Evolutionary conservation across 2,113 vertebrate species (phyloP).

Genomic region (Charadrius vociferus): DNA sequence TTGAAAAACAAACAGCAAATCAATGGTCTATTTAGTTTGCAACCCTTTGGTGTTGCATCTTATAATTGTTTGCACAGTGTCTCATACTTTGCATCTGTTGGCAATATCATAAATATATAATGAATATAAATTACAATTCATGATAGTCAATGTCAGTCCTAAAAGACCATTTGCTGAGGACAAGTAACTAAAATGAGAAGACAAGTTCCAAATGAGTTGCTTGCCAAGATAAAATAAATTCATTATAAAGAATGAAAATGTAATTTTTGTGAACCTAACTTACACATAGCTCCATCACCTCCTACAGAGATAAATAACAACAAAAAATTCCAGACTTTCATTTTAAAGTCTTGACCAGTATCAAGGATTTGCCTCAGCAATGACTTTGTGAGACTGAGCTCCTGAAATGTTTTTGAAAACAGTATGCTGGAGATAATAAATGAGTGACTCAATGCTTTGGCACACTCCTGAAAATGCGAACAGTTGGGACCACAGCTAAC

Average conservation of each 20-base stretch:
- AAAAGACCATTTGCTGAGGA: background rate
- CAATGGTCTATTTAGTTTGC: background rate
- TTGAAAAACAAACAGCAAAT: background rate
- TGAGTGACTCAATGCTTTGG: constrained; percentile 37
- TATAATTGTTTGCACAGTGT: background rate
- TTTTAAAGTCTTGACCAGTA: background rate
- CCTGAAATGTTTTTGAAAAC: background rate
- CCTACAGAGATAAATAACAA: background rate
- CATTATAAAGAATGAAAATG: background rate
- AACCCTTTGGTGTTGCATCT: background rate
- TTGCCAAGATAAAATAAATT: background rate
- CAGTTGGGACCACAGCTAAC: constrained; percentile 46
- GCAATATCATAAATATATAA: background rate
- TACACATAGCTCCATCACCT: background rate
- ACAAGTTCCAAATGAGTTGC: background rate
- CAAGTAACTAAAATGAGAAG: background rate
- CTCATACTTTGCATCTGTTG: background rate
- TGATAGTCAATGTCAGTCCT: background rate
- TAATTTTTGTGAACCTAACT: background rate
- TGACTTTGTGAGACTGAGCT: background rate
- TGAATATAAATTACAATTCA: background rate
- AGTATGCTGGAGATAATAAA: background rate
- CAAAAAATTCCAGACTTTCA: background rate
- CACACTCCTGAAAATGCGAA: constrained; percentile 15
- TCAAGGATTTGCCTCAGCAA: background rate